Conservation (phyloP, 37 sponge, comb jelly and placozoan species). For the Agelas oroides region DNA sequence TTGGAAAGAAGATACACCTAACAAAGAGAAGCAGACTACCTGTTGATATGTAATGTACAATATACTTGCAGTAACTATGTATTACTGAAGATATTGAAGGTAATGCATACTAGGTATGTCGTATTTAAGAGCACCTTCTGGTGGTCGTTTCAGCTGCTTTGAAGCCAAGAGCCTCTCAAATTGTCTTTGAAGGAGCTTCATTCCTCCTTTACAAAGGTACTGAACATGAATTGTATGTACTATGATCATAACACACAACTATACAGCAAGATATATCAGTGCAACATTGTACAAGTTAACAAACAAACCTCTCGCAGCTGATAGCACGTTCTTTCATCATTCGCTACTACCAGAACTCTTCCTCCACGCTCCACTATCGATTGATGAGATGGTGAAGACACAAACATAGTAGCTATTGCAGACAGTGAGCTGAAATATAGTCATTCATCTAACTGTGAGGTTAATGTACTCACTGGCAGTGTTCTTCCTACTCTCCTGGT, state of each 20-base stretch:
- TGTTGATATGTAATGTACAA: too few species aligned
- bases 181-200: constrained; percentile 49
- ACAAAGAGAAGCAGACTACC: too few species aligned
- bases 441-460: too few species aligned
- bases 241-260: too few species aligned
- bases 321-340: constrained; percentile 85
- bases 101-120: too few species aligned
- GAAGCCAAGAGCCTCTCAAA: constrained; percentile 37
- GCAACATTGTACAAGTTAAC: not conserved
- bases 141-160: constrained; percentile 1
- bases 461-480: constrained; percentile 7
- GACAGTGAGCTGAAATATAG: too few species aligned
- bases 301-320: constrained; percentile 76
- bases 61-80: too few species aligned
- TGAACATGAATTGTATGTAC: not conserved
- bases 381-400: not conserved
- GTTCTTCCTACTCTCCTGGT: constrained; percentile 19
- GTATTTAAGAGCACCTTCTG: constrained; percentile 1
- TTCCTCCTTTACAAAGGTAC: constrained; percentile 69
- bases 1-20: too few species aligned
- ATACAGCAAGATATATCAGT: not conserved
- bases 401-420: too few species aligned
- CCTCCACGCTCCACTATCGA: constrained; percentile 12
- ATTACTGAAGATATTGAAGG: too few species aligned
- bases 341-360: constrained; percentile 70